A percentile compares a stretch with the other conserved stretches of the same genome.
phyloP scores from a whole-genome alignment of 2,888 invertebrate genomes.

The Stenodema calcarata region DNA sequence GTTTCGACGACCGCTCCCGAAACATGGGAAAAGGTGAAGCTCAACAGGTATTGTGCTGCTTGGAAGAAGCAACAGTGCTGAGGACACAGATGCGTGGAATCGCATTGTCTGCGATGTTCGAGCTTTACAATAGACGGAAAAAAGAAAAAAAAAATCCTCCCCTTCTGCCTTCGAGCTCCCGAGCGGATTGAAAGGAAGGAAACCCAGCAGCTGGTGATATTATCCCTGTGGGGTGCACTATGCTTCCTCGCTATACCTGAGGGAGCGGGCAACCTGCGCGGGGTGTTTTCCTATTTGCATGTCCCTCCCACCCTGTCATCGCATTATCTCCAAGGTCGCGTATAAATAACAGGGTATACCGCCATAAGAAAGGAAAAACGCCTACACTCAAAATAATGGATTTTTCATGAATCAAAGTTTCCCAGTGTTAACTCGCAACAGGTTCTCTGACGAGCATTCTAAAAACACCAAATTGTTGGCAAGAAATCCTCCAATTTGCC shows the following conservation, averaged over 20 bases:
- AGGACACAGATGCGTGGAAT: slow-evolving; percentile 34
- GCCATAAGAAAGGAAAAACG: no score
- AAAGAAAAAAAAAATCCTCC: no score
- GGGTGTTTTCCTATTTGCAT: slow-evolving; percentile 7
- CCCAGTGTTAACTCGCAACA: no score
- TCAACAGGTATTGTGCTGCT: slow-evolving; percentile 39
- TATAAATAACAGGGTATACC: no score
- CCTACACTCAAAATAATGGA: no score
- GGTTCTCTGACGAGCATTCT: no score
- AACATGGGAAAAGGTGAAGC: neutral
- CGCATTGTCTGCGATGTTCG: slow-evolving; percentile 22
- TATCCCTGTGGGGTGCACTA: neutral
- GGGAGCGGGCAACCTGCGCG: neutral
- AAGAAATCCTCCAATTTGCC: no score
- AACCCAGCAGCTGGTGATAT: slow-evolving; percentile 7
- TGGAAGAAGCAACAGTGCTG: slow-evolving; percentile 30
- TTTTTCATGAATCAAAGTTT: no score
- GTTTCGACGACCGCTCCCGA: neutral
- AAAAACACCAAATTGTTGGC: no score
- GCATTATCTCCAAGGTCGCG: neutral
- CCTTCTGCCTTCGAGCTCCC: neutral
- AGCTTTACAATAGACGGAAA: slow-evolving; percentile 6
- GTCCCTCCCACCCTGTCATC: slow-evolving; percentile 7
- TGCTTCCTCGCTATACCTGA: neutral
- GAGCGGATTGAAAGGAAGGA: neutral